Conservation (phyloP, 64 coral and sea anemone genomes). For the Cladopsammia gracilis region DNA sequence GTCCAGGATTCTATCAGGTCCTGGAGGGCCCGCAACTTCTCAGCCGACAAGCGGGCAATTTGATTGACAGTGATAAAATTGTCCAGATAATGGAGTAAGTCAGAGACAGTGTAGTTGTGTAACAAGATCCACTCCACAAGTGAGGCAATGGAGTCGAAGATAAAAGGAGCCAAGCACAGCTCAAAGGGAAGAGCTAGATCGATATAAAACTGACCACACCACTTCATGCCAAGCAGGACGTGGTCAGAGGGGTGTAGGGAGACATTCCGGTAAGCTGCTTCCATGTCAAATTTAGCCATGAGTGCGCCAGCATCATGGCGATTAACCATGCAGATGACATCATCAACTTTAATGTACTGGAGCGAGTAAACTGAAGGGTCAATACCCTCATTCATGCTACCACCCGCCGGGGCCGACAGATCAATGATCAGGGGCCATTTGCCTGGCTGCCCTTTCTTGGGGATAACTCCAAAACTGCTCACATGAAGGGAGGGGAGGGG, state of each 20-base stretch:
- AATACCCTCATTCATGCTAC: conserved; percentile 75
- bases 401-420: no score
- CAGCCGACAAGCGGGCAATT: not conserved
- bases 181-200: no score
- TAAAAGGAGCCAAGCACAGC: no score
- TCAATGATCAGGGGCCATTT: no score
- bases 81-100: no score
- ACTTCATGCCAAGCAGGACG: no score
- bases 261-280: conserved; percentile 42
- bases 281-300: conserved; percentile 67
- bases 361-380: not conserved
- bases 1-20: not conserved
- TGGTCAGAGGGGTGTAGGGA: conserved; percentile 35
- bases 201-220: not conserved
- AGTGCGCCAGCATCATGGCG: conserved; percentile 13
- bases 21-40: no score
- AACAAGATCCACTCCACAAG: no score
- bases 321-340: conserved; percentile 11
- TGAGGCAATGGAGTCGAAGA: no score
- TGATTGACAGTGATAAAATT: conserved; percentile 18
- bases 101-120: no score
- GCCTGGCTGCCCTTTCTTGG: no score
- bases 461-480: conserved; percentile 62
- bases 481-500: conserved; percentile 28
- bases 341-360: conserved; percentile 20